A percentile compares a stretch with the other conserved stretches of the same genome.
Evolutionary conservation across 92 coral and sea anemone genomes (phyloP).

Genomic region (Scolanthus callimorphus): DNA sequence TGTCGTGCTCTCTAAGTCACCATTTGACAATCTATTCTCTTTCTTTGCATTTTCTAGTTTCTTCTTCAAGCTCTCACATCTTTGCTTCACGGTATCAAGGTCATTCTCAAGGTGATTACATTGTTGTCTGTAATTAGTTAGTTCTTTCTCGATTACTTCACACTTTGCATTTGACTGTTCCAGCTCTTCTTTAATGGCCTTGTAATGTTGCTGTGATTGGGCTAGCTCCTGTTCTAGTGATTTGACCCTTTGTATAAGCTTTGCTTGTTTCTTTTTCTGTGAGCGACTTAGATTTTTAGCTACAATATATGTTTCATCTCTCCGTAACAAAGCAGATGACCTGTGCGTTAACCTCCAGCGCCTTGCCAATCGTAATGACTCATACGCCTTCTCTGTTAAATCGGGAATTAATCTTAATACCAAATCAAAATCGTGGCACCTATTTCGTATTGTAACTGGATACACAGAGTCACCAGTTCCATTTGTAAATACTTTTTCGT

Average conservation of each 20-base stretch:
- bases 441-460: constrained; percentile 66
- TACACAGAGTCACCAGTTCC: constrained; percentile 68
- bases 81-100: constrained; percentile 63
- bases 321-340: constrained; percentile 41
- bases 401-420: constrained; percentile 88
- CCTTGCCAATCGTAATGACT: constrained; percentile 81
- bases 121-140: constrained; percentile 62
- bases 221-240: constrained; percentile 63
- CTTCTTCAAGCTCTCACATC: constrained; percentile 68
- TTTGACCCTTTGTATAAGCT: constrained; percentile 40
- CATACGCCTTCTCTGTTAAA: constrained; percentile 82
- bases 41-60: constrained; percentile 66
- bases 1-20: constrained; percentile 56
- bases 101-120: constrained; percentile 83
- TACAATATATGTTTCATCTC: constrained; percentile 77
- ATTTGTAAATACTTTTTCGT: constrained; percentile 67
- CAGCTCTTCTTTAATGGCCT: constrained; percentile 63
- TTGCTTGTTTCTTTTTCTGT: constrained; percentile 34
- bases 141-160: constrained; percentile 71
- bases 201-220: constrained; percentile 67
- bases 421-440: constrained; percentile 79
- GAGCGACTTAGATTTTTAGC: constrained; percentile 29
- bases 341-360: constrained; percentile 81
- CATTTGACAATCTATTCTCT: constrained; percentile 33
- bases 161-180: constrained; percentile 71